Percentiles rank a stretch among this genome's conserved stretches.
Evolutionary conservation across 2,888 invertebrate species (phyloP).

Genomic region (Ormyrus nitidulus): DNA sequence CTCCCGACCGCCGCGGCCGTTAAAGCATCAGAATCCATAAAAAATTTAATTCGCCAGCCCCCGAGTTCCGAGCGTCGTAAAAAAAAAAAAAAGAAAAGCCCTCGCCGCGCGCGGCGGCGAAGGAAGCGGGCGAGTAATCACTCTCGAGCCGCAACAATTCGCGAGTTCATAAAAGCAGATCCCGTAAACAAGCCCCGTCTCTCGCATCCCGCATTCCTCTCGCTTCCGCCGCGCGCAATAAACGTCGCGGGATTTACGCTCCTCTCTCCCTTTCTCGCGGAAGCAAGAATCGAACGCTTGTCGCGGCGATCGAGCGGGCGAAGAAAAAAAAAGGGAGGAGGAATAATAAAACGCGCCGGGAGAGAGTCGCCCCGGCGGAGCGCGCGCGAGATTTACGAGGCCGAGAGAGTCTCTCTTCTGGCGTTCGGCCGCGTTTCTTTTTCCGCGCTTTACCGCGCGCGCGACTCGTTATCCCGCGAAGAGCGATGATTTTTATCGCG

Average conservation of each 20-base stretch:
- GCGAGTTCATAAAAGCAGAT: constrained; percentile 40
- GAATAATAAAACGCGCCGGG: neutral
- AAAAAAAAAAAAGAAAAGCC: neutral
- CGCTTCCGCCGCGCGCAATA: constrained; percentile 5
- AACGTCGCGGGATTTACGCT: constrained; percentile 43
- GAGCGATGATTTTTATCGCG: constrained; percentile 50
- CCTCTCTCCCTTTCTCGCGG: neutral
- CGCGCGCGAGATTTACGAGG: neutral
- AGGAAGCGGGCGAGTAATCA: constrained; percentile 19
- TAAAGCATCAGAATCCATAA: constrained; percentile 14
- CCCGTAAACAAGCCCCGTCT: constrained; percentile 32
- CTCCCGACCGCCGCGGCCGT: neutral
- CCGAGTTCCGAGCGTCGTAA: constrained; percentile 16
- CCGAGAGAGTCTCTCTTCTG: neutral
- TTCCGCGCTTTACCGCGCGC: neutral
- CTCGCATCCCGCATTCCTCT: too few species aligned
- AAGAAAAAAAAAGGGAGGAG: neutral
- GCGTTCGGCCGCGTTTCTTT: too few species aligned
- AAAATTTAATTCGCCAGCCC: constrained; percentile 30
- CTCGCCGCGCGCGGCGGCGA: neutral
- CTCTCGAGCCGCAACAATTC: constrained; percentile 36
- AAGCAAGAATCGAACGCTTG: constrained; percentile 27
- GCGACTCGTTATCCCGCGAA: constrained; percentile 43
- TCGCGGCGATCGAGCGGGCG: neutral
- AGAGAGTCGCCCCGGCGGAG: neutral